Evolutionary conservation across 1,140 invertebrate genomes (phyloP), one percentile per base, ranked within the genome.

Genomic region (Drosophila micromelanica): DNA sequence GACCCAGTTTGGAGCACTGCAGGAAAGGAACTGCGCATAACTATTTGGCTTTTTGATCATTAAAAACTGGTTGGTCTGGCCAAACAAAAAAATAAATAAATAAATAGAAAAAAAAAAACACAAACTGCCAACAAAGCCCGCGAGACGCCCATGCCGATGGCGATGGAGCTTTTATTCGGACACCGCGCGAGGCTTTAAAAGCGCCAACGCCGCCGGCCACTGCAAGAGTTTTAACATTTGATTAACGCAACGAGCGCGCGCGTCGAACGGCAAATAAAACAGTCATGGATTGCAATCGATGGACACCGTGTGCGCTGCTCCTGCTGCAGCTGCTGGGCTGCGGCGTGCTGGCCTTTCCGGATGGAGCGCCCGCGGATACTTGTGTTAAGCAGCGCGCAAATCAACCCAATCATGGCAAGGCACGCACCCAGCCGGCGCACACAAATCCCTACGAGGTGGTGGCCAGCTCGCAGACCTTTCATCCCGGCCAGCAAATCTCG

Each of bases 281-380:
- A 63, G 13, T 8, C 45, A 87, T 87, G 78, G 61, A 46, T 57
- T 57, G 27, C 27, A 35, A 49, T 57, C 35, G 27, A 6, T 27
- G 27, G 27, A 27, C 27, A 27, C 4, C 27, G 6, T 27, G 59
- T n/a, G 40, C 8, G 5, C 30, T 45, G 32, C 32, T 73, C 2
- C 37, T 87, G 0, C 11, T 72, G n/a, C 52, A 52, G 17, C 6
- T 54, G 42, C n/a, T 56, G 27, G n/a, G 2, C 5, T 56, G 46
- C 13, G 15, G 42, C 37, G 48, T 49, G 23, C 20, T 51, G 9
- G 93, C 89, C 32, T 96, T 96, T 78, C 96, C 96, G 0, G 95
- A 96, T 76, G 96, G 96, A 8, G 96, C 95, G 4, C 96, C 96
- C 0, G 94, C 96, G 8, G 96, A 96, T 86, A 94, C 95, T 17